Conservation (phyloP, 2,797 vertebrate genomes). For the Emys orbicularis region DNA sequence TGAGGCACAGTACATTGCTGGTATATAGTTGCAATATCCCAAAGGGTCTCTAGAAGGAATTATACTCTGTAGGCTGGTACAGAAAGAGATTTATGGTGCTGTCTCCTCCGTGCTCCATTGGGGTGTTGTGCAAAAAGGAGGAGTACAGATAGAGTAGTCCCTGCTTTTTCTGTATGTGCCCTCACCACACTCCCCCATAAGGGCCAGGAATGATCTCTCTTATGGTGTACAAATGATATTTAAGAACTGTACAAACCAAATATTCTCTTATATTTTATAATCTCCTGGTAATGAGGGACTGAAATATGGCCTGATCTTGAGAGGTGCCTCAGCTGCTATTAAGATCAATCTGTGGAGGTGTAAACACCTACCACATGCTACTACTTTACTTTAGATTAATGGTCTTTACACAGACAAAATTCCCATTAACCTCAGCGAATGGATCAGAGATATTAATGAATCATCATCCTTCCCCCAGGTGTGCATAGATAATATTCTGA, state of each 20-base stretch:
- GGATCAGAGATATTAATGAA: neutral
- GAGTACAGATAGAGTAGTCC: neutral
- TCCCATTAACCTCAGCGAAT: neutral
- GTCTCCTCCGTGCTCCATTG: neutral
- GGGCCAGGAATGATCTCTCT: neutral
- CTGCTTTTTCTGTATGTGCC: neutral
- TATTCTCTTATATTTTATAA: conserved; percentile 43
- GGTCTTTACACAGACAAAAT: conserved; percentile 12
- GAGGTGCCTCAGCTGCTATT: conserved; percentile 16
- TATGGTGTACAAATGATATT: neutral
- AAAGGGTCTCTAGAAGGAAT: conserved; percentile 1
- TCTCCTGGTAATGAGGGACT: neutral
- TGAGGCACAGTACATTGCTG: neutral
- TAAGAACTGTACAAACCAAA: neutral
- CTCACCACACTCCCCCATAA: neutral
- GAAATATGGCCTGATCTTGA: conserved; percentile 29
- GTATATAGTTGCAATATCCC: neutral
- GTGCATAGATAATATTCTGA: neutral
- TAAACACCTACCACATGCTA: conserved; percentile 36
- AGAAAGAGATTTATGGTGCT: neutral
- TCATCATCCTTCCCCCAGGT: neutral
- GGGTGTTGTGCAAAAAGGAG: neutral
- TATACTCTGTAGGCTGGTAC: neutral
- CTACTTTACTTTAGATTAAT: conserved; percentile 52
- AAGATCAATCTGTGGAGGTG: conserved; percentile 35